Base-by-base conservation (phyloP, 2,888 invertebrate genomes). In the Cephus nigrinus region DNA sequence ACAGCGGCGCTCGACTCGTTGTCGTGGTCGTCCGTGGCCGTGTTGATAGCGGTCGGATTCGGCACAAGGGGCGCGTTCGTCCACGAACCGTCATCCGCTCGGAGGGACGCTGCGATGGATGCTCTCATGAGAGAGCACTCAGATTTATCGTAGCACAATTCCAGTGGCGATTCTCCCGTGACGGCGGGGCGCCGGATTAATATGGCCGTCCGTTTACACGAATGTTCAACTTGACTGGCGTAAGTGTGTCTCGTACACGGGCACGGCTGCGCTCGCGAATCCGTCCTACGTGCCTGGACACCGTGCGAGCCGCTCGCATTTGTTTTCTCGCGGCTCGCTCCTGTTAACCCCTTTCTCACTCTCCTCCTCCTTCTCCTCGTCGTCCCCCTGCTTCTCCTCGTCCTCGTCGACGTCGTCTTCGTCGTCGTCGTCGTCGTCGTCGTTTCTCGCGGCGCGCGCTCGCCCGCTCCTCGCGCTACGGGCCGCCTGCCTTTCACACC, bases 131-230 rank as follows among this genome's bases (percentile, higher is more conserved):
- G 40, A 40, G 40, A 40, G 40, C 40, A 40, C 40, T 40, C 40
- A 40, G 40, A 15, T 40, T 40, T 40, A 40, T 40, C 40, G 40
- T 40, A 40, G 40, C 40, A 40, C 40, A 40, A 40, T 40, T 74
- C 79, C n/a, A 35, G 75, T 74, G 69, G 55, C 77, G 73, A 33
- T 80, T 74, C 80, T 81, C 78, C 75, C 76, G 79, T 80, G 82
- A 78, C 83, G 80, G 82, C 81, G 82, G 84, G 80, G 82, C 82
- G 80, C 82, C 82, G 81, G 83, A 83, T 86, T 85, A 86, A 85
- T 83, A 87, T 86, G 87, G 86, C 87, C 83, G 87, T 85, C 85
- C 84, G 82, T 83, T 82, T 82, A 81, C 82, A 81, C 79, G 82
- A 81, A 82, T 79, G 81, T 80, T 82, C 83, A 78, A 35, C 40